These are phyloP conservation scores for Zapornia atra DNA, from an alignment of 2,113 vertebrate species.

Conservation along the genomic window DNA sequence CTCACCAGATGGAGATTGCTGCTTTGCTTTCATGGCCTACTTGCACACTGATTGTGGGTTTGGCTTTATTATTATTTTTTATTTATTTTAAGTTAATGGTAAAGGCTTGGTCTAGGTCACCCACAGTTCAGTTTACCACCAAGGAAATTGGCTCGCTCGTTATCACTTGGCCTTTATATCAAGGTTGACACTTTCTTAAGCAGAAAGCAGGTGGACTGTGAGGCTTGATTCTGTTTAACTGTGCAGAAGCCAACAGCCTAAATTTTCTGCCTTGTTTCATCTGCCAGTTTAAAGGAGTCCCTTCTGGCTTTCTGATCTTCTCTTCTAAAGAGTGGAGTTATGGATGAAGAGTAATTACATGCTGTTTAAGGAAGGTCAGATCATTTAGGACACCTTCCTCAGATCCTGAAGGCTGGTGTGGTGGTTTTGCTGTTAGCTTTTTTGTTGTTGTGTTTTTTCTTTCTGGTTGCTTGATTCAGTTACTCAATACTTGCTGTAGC, in stretches of 20 bases:
- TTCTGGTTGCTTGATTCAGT: background rate
- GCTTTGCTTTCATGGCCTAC: background rate
- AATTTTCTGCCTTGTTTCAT: background rate
- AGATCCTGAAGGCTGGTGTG: background rate
- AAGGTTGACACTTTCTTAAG: background rate
- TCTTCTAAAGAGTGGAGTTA: background rate
- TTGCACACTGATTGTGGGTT: background rate
- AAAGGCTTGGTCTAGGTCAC: background rate
- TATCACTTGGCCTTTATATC: background rate
- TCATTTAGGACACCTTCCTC: background rate
- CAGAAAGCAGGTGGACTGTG: background rate
- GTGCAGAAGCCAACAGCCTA: background rate
- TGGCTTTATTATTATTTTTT: too few species aligned
- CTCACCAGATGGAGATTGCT: background rate
- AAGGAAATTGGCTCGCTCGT: background rate
- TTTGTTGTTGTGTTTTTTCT: background rate
- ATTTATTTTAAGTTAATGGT: background rate
- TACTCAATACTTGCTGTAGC: background rate
- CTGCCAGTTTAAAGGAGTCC: background rate
- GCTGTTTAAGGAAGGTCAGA: background rate
- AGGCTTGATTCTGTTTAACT: background rate
- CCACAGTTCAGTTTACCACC: background rate
- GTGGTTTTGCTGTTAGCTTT: background rate
- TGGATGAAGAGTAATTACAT: background rate
- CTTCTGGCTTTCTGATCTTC: background rate